Evolutionary conservation across 2,888 invertebrate species (phyloP).

Genomic region (Acleris holmiana): DNA sequence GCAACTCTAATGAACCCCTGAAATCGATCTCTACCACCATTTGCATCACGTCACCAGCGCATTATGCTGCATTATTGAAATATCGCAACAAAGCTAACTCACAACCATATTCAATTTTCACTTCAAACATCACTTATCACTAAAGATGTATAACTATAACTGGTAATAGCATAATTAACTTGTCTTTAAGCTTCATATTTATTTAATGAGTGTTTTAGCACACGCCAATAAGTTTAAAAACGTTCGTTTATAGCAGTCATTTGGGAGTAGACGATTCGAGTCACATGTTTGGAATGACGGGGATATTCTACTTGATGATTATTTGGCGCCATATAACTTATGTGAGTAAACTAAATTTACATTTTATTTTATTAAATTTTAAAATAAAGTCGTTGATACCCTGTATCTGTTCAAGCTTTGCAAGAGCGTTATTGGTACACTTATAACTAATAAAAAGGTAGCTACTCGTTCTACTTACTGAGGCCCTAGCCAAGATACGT

Average conservation of each 20-base stretch:
- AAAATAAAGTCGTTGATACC: too few species aligned
- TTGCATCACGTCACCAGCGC: neutral
- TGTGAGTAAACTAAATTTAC: neutral
- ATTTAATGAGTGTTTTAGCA: slow-evolving; percentile 20
- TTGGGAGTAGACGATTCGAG: slow-evolving; percentile 15
- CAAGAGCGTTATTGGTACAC: too few species aligned
- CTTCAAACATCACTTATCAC: slow-evolving; percentile 16
- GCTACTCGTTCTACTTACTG: too few species aligned
- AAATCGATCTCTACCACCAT: too few species aligned
- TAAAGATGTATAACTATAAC: slow-evolving; percentile 6
- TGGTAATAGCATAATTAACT: slow-evolving; percentile 14
- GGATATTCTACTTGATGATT: neutral
- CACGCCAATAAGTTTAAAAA: slow-evolving; percentile 18
- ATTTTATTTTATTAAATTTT: too few species aligned
- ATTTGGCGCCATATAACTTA: neutral
- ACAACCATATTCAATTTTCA: slow-evolving; percentile 16
- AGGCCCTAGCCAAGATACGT: too few species aligned
- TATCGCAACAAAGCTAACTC: neutral
- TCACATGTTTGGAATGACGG: slow-evolving; percentile 18
- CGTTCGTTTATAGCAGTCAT: slow-evolving; percentile 18
- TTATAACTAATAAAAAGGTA: too few species aligned
- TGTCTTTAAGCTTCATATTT: slow-evolving; percentile 15
- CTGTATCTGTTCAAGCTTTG: too few species aligned
- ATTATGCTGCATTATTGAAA: slow-evolving; percentile 1
- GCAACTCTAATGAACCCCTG: too few species aligned